Conservation (phyloP, 2,888 invertebrate species). For the Agonum fuliginosum region DNA sequence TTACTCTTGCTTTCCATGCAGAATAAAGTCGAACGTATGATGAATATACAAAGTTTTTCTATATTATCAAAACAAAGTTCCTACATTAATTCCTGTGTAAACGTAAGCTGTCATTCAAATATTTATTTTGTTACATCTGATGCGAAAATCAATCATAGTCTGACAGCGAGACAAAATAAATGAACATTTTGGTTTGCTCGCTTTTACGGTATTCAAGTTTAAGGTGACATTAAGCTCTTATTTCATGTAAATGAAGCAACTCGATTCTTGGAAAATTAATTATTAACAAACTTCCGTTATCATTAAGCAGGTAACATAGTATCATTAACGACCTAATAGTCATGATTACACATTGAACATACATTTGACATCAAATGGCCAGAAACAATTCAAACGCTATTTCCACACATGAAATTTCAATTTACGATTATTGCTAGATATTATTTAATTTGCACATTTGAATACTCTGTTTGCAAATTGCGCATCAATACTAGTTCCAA, state of each 20-base stretch:
- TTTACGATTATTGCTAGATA: slow-evolving; percentile 27
- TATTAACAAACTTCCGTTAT: slow-evolving; percentile 1
- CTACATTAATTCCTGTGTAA: background rate
- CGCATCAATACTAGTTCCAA: background rate
- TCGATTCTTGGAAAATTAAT: slow-evolving; percentile 7
- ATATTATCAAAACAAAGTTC: slow-evolving; percentile 22
- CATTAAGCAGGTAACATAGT: background rate
- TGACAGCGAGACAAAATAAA: background rate
- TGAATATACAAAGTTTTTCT: slow-evolving; percentile 17
- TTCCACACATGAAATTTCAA: slow-evolving; percentile 20
- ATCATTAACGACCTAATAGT: slow-evolving; percentile 34
- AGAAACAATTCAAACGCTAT: background rate
- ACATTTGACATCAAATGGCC: slow-evolving; percentile 19
- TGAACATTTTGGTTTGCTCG: background rate
- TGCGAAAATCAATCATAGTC: background rate
- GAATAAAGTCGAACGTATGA: slow-evolving; percentile 23
- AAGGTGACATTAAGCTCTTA: background rate
- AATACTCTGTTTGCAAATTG: slow-evolving; percentile 1
- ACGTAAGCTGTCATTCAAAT: background rate
- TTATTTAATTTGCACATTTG: slow-evolving; percentile 24
- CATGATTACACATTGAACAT: slow-evolving; percentile 14
- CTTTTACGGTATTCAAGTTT: background rate
- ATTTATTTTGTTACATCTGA: background rate
- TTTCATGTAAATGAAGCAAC: no score
- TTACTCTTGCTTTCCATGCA: background rate